Evolutionary conservation across 2,113 vertebrate genomes (phyloP), one percentile per base, ranked within the genome.

Genomic region (Sardina pilchardus): DNA sequence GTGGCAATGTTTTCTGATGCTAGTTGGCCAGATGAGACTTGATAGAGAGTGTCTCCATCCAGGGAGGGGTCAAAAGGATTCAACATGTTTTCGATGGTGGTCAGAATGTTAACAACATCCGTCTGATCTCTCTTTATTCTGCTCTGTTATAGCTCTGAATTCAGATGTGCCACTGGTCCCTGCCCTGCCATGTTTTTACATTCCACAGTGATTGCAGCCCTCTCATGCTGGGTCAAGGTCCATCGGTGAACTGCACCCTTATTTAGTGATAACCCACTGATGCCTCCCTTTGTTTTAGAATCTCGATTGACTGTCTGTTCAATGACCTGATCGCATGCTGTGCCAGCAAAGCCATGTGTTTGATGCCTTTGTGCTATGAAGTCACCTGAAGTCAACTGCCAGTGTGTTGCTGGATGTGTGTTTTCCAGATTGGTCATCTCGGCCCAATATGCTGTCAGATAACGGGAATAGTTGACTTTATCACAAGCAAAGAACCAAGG

Each of bases 331-430:
- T 84, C 83, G 59, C 53, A 84, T 63, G 50, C 53, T 39, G 83
- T 63, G 53, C 83, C 26, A 16, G 83, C 39, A n/a, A 84, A 84
- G 56, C 48, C 50, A 84, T 67, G 53, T 24, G 1, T 5, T 42
- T 84, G 83, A 14, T 84, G 83, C 39, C 83, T 84, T 21, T 84
- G 83, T 84, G 56, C 83, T 45, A 84, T 53, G 67, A 84, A 84
- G 56, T 84, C 83, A 67, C 83, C 83, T 42, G 50, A 59, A 21
- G 4, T 6, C 3, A 59, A 24, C 56, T 59, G 56, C 4, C 16
- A 6, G 19, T 24, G 16, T 59, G 56, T 16, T 21, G 56, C 4
- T 17, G 56, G 56, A 59, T 59, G 56, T 21, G 56, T 59, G 56
- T 59, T 24, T 24, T 59, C 56, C 56, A 59, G 24, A 24, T 59